Conservation (phyloP, 2,888 invertebrate genomes). For the Melanostoma mellinum region DNA sequence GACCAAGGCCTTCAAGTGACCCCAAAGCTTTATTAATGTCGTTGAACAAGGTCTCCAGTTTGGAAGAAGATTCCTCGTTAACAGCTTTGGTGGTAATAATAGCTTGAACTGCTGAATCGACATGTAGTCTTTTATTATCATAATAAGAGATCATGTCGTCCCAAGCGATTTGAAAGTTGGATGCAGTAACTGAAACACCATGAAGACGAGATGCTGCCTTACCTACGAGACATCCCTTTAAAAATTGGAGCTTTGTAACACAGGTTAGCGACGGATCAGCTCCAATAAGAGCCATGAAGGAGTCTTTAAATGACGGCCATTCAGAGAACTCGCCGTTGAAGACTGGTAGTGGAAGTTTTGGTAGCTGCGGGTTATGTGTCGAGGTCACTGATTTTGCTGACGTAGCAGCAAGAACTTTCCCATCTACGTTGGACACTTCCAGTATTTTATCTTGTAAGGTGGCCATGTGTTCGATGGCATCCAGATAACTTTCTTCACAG, state of each 20-base stretch:
- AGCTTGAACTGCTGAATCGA: constrained; percentile 19
- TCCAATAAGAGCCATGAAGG: constrained; percentile 4
- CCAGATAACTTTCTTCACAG: constrained; percentile 1
- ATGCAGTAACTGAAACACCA: not conserved
- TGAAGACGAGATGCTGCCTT: not conserved
- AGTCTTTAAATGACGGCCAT: constrained; percentile 11
- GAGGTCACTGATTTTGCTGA: not conserved
- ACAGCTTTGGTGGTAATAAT: constrained; percentile 17
- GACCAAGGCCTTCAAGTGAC: constrained; percentile 25
- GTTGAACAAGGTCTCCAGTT: constrained; percentile 13
- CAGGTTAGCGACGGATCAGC: constrained; percentile 12
- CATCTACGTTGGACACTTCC: not conserved
- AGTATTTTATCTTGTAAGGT: not conserved
- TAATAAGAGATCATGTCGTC: constrained; percentile 25
- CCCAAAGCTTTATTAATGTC: constrained; percentile 18
- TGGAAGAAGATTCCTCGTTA: constrained; percentile 15
- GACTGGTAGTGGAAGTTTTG: not conserved
- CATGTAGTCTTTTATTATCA: constrained; percentile 26
- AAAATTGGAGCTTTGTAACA: constrained; percentile 29
- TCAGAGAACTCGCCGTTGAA: too few species aligned
- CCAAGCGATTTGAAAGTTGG: constrained; percentile 28
- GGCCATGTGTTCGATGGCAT: not conserved
- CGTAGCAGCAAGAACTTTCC: not conserved
- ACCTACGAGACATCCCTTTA: constrained; percentile 24
- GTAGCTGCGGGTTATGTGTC: not conserved